A percentile compares a stretch with the other conserved stretches of the same genome.
phyloP scores from a whole-genome alignment of 1,140 invertebrate genomes.

The Varroa destructor region DNA sequence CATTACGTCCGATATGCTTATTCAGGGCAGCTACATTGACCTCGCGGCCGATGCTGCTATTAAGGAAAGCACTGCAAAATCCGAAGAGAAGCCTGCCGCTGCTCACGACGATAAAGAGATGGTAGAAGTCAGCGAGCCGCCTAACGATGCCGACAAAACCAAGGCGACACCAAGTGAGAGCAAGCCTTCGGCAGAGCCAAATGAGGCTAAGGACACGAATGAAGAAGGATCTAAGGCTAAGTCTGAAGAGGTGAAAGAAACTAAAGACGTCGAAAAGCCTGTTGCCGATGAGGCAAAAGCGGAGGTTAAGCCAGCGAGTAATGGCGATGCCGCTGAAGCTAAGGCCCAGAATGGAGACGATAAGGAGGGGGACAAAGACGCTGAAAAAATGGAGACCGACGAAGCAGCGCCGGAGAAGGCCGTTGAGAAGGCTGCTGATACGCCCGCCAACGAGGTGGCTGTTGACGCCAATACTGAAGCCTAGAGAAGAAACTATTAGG shows the following conservation, averaged over 20 bases:
- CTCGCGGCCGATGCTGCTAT: background rate
- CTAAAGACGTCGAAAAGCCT: constrained; percentile 9
- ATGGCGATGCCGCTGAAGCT: constrained; percentile 15
- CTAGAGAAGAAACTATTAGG: background rate
- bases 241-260: background rate
- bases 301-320: constrained; percentile 11
- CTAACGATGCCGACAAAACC: background rate
- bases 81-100: background rate
- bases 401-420: constrained; percentile 29
- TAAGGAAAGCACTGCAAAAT: no score
- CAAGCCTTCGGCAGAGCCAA: background rate
- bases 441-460: background rate
- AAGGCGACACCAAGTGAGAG: constrained; percentile 15
- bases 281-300: constrained; percentile 9
- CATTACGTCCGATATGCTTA: constrained; percentile 53
- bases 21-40: constrained; percentile 44
- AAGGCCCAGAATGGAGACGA: constrained; percentile 17
- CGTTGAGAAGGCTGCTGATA: constrained; percentile 28
- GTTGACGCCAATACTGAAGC: background rate
- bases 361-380: constrained; percentile 6
- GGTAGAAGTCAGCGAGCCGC: background rate
- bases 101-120: background rate
- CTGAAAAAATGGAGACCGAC: constrained; percentile 27
- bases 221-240: background rate
- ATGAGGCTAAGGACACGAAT: constrained; percentile 7